These are phyloP conservation scores for Eidolon helvum DNA, from an alignment of 2,113 vertebrate species.

Conservation along the genomic window DNA sequence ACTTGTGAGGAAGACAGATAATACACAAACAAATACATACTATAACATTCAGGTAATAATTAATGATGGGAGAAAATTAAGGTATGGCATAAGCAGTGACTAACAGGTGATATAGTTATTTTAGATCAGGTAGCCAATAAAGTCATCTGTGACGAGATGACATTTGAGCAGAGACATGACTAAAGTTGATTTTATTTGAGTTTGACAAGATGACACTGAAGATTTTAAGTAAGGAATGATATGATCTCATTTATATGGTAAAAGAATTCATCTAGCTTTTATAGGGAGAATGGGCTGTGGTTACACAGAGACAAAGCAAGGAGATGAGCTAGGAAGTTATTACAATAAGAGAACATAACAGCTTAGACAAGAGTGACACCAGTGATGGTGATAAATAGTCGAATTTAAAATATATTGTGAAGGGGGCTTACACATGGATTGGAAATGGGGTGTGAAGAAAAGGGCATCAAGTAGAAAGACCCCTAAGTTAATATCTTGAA, in stretches of 20 bases:
- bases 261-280: not conserved
- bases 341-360: not conserved
- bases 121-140: not conserved
- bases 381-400: not conserved
- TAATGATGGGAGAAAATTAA: not conserved
- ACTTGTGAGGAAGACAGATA: not conserved
- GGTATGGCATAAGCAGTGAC: not conserved
- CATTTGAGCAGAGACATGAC: not conserved
- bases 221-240: not conserved
- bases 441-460: not conserved
- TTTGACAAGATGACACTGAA: not conserved
- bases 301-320: not conserved
- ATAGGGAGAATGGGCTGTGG: not conserved
- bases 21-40: not conserved
- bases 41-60: not conserved
- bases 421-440: not conserved
- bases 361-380: not conserved
- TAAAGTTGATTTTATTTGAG: not conserved
- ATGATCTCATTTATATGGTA: not conserved
- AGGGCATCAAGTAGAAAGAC: not conserved
- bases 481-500: not conserved
- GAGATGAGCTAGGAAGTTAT: not conserved
- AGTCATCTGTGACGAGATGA: not conserved
- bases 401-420: not conserved
- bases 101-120: not conserved